Evolutionary conservation across 2,888 invertebrate species (phyloP).

Genomic region (Strigamia maritima): DNA sequence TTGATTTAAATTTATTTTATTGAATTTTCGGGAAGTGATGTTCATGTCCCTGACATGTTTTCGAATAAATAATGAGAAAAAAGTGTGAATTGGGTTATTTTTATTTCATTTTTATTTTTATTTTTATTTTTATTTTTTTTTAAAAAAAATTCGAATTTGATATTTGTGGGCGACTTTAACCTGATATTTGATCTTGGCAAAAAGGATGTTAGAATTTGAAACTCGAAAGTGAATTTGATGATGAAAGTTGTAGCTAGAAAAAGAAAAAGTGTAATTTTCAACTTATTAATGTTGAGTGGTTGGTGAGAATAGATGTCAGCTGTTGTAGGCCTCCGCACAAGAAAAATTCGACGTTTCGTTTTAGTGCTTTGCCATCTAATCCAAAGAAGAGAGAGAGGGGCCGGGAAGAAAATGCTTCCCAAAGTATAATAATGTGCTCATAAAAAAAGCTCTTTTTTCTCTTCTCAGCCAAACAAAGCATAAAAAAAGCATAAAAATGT

Average conservation of each 20-base stretch:
- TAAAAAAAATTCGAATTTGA: no score
- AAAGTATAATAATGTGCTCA: slow-evolving; percentile 17
- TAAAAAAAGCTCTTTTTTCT: slow-evolving; percentile 19
- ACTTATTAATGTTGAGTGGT: slow-evolving; percentile 16
- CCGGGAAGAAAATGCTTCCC: slow-evolving; percentile 30
- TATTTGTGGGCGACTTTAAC: no score
- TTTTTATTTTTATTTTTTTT: no score
- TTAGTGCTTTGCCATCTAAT: slow-evolving; percentile 16
- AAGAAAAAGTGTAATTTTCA: not conserved
- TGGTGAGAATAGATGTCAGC: slow-evolving; percentile 24
- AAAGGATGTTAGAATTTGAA: not conserved
- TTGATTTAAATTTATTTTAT: not conserved
- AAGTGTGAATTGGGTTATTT: not conserved
- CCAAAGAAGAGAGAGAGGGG: slow-evolving; percentile 19
- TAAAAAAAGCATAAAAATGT: slow-evolving; percentile 24
- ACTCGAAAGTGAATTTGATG: not conserved
- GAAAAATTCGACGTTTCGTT: slow-evolving; percentile 26
- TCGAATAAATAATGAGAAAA: not conserved
- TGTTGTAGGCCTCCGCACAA: not conserved
- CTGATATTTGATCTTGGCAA: not conserved
- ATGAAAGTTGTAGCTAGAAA: not conserved
- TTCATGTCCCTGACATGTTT: not conserved
- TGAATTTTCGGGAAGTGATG: not conserved
- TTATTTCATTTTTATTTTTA: no score
- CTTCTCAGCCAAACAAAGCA: slow-evolving; percentile 20